Conservation (phyloP, 2,888 invertebrate genomes). For the Macrophya annulata region DNA sequence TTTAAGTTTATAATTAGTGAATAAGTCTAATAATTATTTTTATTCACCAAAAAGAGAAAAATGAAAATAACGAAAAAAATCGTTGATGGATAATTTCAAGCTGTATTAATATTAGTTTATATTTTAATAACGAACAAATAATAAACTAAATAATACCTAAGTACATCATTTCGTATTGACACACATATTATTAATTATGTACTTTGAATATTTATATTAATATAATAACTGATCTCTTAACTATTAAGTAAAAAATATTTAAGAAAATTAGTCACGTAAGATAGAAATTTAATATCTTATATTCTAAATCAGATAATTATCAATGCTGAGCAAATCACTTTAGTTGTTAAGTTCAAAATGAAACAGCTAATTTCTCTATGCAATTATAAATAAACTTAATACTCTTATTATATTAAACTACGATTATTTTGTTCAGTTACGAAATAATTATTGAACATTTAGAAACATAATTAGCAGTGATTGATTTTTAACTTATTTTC, state of each 20-base stretch:
- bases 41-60: background rate
- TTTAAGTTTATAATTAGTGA: background rate
- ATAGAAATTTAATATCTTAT: background rate
- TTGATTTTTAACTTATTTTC: background rate
- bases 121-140: conserved; percentile 32
- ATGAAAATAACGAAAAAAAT: conserved; percentile 37
- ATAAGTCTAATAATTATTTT: conserved; percentile 12
- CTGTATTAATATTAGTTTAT: conserved; percentile 38
- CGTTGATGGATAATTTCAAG: conserved; percentile 23
- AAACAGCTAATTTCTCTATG: background rate
- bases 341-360: background rate
- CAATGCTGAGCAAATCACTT: background rate
- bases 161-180: conserved; percentile 55
- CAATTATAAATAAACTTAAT: background rate
- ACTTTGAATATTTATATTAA: conserved; percentile 19
- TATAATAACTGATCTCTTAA: conserved; percentile 47
- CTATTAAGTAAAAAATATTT: conserved; percentile 20
- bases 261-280: background rate
- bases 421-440: background rate
- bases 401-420: background rate
- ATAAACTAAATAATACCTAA: conserved; percentile 59
- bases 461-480: background rate
- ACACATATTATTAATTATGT: conserved; percentile 46
- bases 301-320: background rate
- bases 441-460: conserved; percentile 1